Conservation (phyloP, 2,797 vertebrate genomes). For the Pseudochromis fuscus region DNA sequence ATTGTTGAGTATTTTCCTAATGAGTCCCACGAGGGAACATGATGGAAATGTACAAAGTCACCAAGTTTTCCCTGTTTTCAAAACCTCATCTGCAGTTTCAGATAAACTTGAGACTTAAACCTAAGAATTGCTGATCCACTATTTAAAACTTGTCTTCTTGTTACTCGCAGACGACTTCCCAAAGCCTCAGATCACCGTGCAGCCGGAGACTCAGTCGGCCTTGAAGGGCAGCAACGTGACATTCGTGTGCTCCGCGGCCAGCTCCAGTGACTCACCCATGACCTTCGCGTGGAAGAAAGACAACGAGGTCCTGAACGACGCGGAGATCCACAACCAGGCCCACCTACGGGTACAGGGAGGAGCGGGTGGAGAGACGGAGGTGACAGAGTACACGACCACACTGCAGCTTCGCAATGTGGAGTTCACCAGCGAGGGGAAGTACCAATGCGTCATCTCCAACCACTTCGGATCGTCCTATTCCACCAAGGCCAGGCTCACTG, state of each 20-base stretch:
- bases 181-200: conserved; percentile 97
- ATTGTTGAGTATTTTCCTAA: conserved; percentile 64
- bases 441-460: conserved; percentile 99
- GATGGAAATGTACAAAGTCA: conserved; percentile 56
- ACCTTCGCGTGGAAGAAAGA: conserved; percentile 99
- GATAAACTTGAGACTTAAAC: not conserved
- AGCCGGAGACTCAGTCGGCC: conserved; percentile 96
- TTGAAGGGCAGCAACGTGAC: conserved; percentile 94
- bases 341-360: conserved; percentile 88
- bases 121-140: not conserved
- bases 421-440: conserved; percentile 94
- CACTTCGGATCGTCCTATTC: conserved; percentile 98
- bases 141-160: not conserved
- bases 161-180: conserved; percentile 93
- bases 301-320: conserved; percentile 92
- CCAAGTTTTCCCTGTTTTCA: conserved; percentile 5
- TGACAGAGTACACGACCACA: conserved; percentile 96
- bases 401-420: conserved; percentile 90
- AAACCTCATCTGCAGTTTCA: not conserved
- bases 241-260: conserved; percentile 95
- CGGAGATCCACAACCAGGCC: conserved; percentile 94
- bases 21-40: conserved; percentile 35
- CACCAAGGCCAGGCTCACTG: conserved; percentile 95
- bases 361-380: conserved; percentile 72
- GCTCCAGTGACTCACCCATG: conserved; percentile 98